Evolutionary conservation across 2,797 vertebrate genomes (phyloP).

Genomic region (Tamandua tetradactyla): DNA sequence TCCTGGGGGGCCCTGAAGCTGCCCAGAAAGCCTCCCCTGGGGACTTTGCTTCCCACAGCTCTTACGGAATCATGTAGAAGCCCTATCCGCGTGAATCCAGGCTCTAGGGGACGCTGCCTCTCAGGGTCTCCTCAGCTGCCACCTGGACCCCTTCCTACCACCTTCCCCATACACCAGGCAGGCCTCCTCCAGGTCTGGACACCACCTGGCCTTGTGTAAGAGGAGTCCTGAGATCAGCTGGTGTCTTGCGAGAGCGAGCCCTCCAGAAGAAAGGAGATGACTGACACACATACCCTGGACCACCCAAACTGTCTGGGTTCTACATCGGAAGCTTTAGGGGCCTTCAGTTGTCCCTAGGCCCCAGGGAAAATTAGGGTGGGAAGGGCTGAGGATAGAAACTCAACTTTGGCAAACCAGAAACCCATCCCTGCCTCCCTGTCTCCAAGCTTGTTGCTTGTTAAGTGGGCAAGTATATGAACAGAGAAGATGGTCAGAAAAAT

Average conservation of each 20-base stretch:
- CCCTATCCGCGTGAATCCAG: background rate
- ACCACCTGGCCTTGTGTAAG: background rate
- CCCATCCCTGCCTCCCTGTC: background rate
- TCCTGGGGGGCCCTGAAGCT: background rate
- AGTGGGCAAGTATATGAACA: background rate
- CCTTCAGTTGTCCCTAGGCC: background rate
- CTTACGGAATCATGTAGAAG: rapidly evolving
- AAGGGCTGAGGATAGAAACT: background rate
- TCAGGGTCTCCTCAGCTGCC: background rate
- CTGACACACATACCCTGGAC: background rate
- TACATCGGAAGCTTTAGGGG: background rate
- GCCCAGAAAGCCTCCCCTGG: constrained; percentile 19
- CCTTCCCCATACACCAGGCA: background rate
- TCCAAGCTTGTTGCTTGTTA: background rate
- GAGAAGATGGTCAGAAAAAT: background rate
- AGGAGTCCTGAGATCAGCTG: background rate
- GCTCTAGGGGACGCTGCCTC: background rate
- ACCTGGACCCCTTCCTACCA: background rate
- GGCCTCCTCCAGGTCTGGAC: constrained; percentile 3
- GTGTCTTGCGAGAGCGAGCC: background rate
- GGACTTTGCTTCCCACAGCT: background rate
- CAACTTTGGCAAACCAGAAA: background rate
- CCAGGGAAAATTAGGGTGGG: background rate
- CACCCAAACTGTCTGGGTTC: background rate
- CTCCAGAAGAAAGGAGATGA: background rate